phyloP scores from a whole-genome alignment of 2,113 vertebrate species.

The Tragelaphus imberbis region DNA sequence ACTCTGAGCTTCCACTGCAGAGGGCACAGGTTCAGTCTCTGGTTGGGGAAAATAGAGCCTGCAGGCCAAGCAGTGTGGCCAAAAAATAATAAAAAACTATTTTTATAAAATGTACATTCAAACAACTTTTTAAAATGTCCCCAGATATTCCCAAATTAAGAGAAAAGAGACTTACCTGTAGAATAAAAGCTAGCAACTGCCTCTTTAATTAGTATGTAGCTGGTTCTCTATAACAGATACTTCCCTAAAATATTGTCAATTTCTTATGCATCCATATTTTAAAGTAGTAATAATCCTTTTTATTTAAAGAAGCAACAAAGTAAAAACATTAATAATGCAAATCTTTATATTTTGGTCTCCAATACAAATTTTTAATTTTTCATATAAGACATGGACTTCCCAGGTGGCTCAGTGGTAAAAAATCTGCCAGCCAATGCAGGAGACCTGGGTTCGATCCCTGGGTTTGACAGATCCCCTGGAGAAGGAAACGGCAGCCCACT shows the following conservation, averaged over 20 bases:
- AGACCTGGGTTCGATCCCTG: neutral
- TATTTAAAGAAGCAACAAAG: neutral
- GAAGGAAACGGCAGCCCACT: neutral
- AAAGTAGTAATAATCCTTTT: neutral
- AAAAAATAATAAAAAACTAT: neutral
- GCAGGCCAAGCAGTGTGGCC: accelerated
- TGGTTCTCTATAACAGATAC: neutral
- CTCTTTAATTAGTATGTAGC: neutral
- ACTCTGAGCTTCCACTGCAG: neutral
- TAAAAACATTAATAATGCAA: neutral
- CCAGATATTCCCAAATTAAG: neutral
- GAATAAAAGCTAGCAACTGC: neutral
- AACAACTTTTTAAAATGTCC: neutral
- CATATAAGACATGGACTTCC: neutral
- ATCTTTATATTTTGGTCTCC: neutral
- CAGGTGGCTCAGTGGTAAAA: neutral
- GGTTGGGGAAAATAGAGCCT: neutral
- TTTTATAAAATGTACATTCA: neutral
- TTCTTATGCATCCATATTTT: neutral
- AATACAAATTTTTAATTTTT: neutral
- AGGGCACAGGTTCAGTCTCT: neutral
- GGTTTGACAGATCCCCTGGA: neutral
- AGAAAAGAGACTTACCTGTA: neutral
- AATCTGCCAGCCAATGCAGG: neutral
- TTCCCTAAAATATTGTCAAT: neutral